Base-by-base conservation (phyloP, 2,797 vertebrate species). In the Parotocinclus haroldoi region DNA sequence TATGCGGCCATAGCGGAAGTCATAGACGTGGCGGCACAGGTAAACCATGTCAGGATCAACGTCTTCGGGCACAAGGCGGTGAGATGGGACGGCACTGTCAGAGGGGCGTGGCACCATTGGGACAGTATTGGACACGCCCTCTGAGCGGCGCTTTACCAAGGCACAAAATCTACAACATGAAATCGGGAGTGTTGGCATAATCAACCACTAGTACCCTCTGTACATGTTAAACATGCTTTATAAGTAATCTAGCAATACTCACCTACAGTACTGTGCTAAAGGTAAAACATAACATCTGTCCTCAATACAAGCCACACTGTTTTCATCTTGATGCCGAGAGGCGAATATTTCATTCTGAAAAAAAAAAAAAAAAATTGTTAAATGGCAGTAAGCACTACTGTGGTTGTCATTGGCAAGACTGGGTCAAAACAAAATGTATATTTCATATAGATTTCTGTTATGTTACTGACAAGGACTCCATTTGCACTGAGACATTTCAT, bases 231-330 rank as follows among this genome's bases (percentile, higher is more conserved):
- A 27, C n/a, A 27, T 5, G 27, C 27, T 27, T 27, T 27, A 27
- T 2, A 27, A 27, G 27, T 27, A 2, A 27, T 27, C 5, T 27
- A 27, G 27, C 27, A 27, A 27, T 27, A 27, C 93, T 87, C 78
- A 98, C 97, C 97, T 95, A 92, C 97, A 99, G 93, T 99, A 99
- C 91, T 99, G 96, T 65, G 97, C 94, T 82, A 99, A 91, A 77
- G 97, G 98, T 87, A 99, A 92, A 76, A 99, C 97, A 0, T 98
- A 99, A 89, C 97, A 99, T 82, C 96, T 93, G 84, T 99, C 97
- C 84, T 99, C 97, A 14, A 99, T 99, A 86, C 97, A 99, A 82
- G 97, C 97, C 74, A 99, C 96, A 18, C 97, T 99, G 87, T 99
- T 99, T 81, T 98, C 96, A 40, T 99, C 96, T 87, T 99, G 96